phyloP scores from a whole-genome alignment of 2,113 vertebrate species.

The Mobula birostris region DNA sequence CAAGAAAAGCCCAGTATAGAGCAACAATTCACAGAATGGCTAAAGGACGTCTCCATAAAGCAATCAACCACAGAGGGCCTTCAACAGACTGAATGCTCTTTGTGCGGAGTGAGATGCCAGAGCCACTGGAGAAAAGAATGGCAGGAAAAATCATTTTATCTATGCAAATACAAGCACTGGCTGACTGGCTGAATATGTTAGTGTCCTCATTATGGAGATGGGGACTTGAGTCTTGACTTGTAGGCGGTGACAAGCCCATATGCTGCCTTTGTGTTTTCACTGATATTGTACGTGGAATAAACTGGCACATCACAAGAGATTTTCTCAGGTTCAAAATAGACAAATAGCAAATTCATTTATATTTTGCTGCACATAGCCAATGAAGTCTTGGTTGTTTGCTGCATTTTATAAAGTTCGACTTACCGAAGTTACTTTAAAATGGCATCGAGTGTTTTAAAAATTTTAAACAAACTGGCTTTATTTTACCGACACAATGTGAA shows the following conservation, averaged over 20 bases:
- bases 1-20: conserved; percentile 73
- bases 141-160: conserved; percentile 53
- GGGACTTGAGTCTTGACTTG: conserved; percentile 38
- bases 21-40: conserved; percentile 75
- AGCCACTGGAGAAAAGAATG: conserved; percentile 41
- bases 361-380: neutral
- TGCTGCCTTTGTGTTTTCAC: conserved; percentile 38
- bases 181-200: conserved; percentile 36
- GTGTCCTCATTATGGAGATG: conserved; percentile 38
- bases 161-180: conserved; percentile 46
- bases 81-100: conserved; percentile 57
- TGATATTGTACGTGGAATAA: conserved; percentile 36
- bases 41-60: conserved; percentile 71
- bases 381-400: neutral
- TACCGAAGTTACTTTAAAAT: neutral
- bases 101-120: conserved; percentile 51
- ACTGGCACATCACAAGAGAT: conserved; percentile 32
- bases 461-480: neutral
- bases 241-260: conserved; percentile 37
- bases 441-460: neutral
- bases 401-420: neutral
- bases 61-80: conserved; percentile 52
- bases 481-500: neutral
- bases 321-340: conserved; percentile 35
- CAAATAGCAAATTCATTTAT: conserved; percentile 31